Evolutionary conservation across 64 coral and sea anemone species (phyloP), one percentile per base, ranked within the genome.

Genomic region (Dendronephthya gigantea): DNA sequence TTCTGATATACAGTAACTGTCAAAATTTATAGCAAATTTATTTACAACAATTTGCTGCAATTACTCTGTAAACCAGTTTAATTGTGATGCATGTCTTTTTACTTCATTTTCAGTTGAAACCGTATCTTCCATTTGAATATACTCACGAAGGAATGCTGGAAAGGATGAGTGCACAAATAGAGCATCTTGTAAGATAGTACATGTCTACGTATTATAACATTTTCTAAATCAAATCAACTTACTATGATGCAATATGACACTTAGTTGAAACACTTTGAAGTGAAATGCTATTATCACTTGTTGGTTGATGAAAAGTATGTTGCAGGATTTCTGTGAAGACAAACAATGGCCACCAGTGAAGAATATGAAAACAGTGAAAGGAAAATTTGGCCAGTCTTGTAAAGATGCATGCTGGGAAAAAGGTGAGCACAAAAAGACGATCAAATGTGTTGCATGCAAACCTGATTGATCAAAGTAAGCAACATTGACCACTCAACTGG

Each of bases 81-180:
- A 11, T 45, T 45, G 41, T 45, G 11, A 45, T 11, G 11, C 36
- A 11, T 48, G 14, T 9, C 3, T 11, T 0, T 36, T 45, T 45
- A 6, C 41, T 45, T 27, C 41, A 1, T 13, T 88, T 90, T 85
- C 15, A 93, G 92, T 84, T 90, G 8, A 70, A 85, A 79, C 84
- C 84, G 12, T 88, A 43, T 15, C 35, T 93, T 51, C 92, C 92
- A 11, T 93, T 87, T 56, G 92, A 93, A 74, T 93, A 74, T 45
- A 93, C 92, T 27, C 86, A 82, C 56, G 83, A 90, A 93, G 92
- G 88, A 35, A 93, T 93, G 92, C 37, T 93, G 40, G 79, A 85
- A 83, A 55, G 92, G 1, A 11, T 90, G 2, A 93, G 87, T n/a
- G 12, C 39, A 47, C 89, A 87, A 49, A 22, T 90, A 15, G 92